Evolutionary conservation across 1,140 invertebrate genomes (phyloP), one percentile per base, ranked within the genome.

Genomic region (Drosophila pruinosa): DNA sequence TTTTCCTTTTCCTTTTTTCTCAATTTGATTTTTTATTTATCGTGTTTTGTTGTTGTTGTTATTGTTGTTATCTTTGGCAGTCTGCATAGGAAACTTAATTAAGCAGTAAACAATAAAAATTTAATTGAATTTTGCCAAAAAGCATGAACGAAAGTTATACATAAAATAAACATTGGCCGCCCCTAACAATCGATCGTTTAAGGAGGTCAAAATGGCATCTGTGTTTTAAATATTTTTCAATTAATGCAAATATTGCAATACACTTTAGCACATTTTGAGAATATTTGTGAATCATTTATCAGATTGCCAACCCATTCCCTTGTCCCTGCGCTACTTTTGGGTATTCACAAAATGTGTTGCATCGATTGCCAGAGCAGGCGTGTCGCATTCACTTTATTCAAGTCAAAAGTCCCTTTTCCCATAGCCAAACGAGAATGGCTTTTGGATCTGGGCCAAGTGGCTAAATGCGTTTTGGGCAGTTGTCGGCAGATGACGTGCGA

Each of bases 391-490:
- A 47, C 47, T 70, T 62, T 24, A 17, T 54, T 38, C 38, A 14
- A 72, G 69, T 58, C 59, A n/a, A n/a, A n/a, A n/a, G n/a, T n/a
- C 59, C 67, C 75, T 75, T 15, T 38, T 24, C 31, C 10, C 48
- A 56, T 39, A 56, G 38, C 59, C 54, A 78, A 71, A 70, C 19
- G 14, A 21, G 72, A 78, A 72, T 67, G 67, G 59, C 17, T 64
- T 41, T 71, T 82, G 79, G 79, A 53, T 31, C 45, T n/a, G 3
- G 15, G 59, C 79, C 79, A 82, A 82, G 22, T 59, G 75, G 45
- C 78, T 75, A 78, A 82, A 82, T 82, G 79, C 75, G 79, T 83
- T 82, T 82, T 75, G 59, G 79, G 52, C 28, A 34, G 24, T 28
- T 8, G 47, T 26, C 39, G 4, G 61, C 54, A 54, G 50, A 81